Percentiles rank a stretch among this genome's conserved stretches.
Evolutionary conservation across 2,888 invertebrate species (phyloP).

Genomic region (Apantesis nais): DNA sequence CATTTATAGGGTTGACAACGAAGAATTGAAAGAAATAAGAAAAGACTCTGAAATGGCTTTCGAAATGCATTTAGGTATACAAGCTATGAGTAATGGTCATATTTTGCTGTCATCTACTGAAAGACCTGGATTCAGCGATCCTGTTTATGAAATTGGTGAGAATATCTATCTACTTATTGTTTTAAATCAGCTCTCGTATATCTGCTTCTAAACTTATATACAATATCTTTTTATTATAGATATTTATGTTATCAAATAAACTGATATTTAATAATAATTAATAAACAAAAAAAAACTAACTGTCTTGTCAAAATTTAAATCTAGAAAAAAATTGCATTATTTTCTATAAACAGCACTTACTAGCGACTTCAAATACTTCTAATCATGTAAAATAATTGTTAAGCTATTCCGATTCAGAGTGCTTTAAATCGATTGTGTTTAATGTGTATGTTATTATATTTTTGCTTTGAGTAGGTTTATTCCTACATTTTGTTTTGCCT

Average conservation of each 20-base stretch:
- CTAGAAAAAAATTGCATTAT: not conserved
- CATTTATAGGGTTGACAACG: conserved; percentile 80
- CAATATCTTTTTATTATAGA: not conserved
- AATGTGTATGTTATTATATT: too few relatives aligned
- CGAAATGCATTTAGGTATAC: conserved; percentile 89
- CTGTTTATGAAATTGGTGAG: conserved; percentile 89
- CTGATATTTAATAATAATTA: too few relatives aligned
- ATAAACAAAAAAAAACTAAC: not conserved
- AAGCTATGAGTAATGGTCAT: conserved; percentile 89
- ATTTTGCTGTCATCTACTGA: conserved; percentile 86
- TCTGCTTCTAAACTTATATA: not conserved
- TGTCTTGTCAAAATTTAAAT: not conserved
- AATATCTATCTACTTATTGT: not conserved
- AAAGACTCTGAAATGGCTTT: conserved; percentile 55
- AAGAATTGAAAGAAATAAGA: conserved; percentile 50
- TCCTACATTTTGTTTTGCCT: too few relatives aligned
- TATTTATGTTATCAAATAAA: not conserved
- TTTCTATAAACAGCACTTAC: not conserved
- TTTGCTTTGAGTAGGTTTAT: too few relatives aligned
- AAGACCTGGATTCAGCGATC: conserved; percentile 73
- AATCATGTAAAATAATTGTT: not conserved
- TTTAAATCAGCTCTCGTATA: not conserved
- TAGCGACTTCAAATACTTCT: too few relatives aligned
- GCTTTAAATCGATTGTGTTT: not conserved
- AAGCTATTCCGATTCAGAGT: not conserved